Base-by-base conservation (phyloP, 2,113 vertebrate species). In the Andinoacara biseriatus region DNA sequence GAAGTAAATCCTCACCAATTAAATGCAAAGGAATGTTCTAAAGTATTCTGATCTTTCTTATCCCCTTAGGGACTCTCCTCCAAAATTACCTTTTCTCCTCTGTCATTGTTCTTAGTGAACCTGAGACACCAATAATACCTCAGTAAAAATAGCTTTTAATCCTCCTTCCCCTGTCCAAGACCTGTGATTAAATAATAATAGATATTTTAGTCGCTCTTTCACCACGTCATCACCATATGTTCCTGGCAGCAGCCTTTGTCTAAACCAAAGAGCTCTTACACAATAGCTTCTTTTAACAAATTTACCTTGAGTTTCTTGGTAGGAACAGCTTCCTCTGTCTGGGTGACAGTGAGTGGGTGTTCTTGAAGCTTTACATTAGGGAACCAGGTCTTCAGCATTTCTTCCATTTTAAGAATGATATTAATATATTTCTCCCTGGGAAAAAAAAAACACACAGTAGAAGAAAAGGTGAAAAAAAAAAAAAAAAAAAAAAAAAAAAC, bases 381-480 rank as follows among this genome's bases (percentile, higher is more conserved):
- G 84, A 96, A 96, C 96, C 96, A 96, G 89, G 89, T 95, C 87
- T 95, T 96, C 79, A 96, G 89, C 96, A 96, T 96, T 81, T 95
- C 94, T 90, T 96, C 96, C 95, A 96, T 96, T 91, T 96, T 96
- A 15, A 96, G 92, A 88, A 96, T 95, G 86, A 96, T 96, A 87
- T 90, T 91, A 43, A 96, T 76, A 54, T 96, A 95, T 58, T 94
- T 93, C 83, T 95, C 95, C 56, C 96, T 96, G 91, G 5, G 1
- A 38, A 38, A 59, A 86, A 89, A 40, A 78, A 5, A 4, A 3
- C 6, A 33, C 33, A 33, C 33, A 33, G 80, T 74, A 14, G 58
- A 52, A 17, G 52, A 10, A 24, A 52, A 54, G 13, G 26, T 14
- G 5, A 22, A 59, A 74, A 74, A 14, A 38, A 38, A 17, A 20